Evolutionary conservation across 2,888 invertebrate species (phyloP), one percentile per base, ranked within the genome.

Genomic region (Tipula vernalis): DNA sequence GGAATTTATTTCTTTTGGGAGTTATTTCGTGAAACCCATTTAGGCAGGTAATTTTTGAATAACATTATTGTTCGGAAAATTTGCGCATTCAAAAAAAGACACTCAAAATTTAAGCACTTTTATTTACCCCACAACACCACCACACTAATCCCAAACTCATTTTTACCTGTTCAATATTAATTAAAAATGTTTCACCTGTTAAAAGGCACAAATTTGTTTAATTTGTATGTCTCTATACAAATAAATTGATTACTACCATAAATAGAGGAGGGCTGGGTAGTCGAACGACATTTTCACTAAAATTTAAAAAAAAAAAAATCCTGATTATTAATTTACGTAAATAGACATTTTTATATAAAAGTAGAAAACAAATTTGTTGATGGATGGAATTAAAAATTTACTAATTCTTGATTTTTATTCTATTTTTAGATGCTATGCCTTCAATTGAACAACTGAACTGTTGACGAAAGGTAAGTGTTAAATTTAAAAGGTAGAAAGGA

Each of bases 381-480:
- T 71, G 71, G 71, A 71, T 71, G 71, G 71, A 71, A 71, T 71
- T 71, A 71, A 71, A 71, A 71, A 71, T 71, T 71, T 28, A 71
- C 28, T 71, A 71, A 71, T 71, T 71, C 39, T 84, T 39, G 15
- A 84, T 84, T 84, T 84, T 84, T 36, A 5, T 84, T 84, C 41
- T 84, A 84, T 84, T 84, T 84, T 84, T 18, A 85, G 85, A 85
- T 85, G 42, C 85, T 85, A 85, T 85, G 85, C 42, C 85, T 85
- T 85, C 85, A 42, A 85, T 85, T 85, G 85, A 85, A 85, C 85
- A 42, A 42, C 18, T 42, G 42, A 39, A 85, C 3, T 85, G 85
- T 85, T 85, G 85, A 85, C 85, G 85, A 85, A 85, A 85, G 85
- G 85, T 85, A 42, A 18, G 42, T 85, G 8, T 84, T 39, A n/a